Conservation (phyloP, 2,888 invertebrate genomes). For the Drosophila ezoana region DNA sequence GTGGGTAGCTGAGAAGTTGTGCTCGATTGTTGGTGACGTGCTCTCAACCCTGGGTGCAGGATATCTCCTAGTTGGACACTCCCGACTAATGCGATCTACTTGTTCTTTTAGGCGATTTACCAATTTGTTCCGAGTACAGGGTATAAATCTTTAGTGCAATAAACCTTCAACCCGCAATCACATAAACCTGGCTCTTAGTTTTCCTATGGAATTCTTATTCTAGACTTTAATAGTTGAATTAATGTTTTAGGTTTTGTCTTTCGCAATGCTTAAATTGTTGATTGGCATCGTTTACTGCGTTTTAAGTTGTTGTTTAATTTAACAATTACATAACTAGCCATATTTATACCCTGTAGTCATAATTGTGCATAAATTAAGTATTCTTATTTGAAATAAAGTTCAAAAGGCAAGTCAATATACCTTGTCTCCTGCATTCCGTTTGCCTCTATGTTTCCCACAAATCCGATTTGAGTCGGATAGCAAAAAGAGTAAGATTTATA, state of each 20-base stretch:
- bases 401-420: too few relatives aligned
- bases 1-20: too few relatives aligned
- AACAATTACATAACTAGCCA: slow-evolving; percentile 33
- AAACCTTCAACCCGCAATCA: slow-evolving; percentile 6
- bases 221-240: slow-evolving; percentile 10
- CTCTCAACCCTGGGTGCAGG: too few relatives aligned
- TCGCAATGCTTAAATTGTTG: slow-evolving; percentile 30
- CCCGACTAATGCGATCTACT: not conserved
- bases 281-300: slow-evolving; percentile 37
- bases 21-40: too few relatives aligned
- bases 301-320: slow-evolving; percentile 35
- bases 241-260: slow-evolving; percentile 23
- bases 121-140: not conserved
- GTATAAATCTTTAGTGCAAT: not conserved
- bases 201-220: not conserved
- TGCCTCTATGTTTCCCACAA: too few relatives aligned
- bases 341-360: slow-evolving; percentile 17
- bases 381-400: too few relatives aligned
- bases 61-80: too few relatives aligned
- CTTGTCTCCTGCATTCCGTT: too few relatives aligned
- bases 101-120: not conserved
- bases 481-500: too few relatives aligned
- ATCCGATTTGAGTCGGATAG: too few relatives aligned
- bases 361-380: not conserved
- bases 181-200: not conserved